Evolutionary conservation across 2,888 invertebrate species (phyloP), one percentile per base, ranked within the genome.

Genomic region (Monochamus alternatus): DNA sequence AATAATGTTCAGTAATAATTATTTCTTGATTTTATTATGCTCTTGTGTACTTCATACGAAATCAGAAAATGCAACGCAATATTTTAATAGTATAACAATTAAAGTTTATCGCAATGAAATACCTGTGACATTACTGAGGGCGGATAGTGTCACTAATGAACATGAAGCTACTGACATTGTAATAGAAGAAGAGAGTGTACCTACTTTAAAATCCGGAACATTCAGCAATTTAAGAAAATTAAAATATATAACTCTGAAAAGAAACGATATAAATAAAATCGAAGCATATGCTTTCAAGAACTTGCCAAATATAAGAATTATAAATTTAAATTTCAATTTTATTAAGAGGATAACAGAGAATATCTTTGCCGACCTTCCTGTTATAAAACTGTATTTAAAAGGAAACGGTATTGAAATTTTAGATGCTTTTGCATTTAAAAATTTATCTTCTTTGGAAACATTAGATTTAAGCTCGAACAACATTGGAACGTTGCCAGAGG

Each of bases 381-480:
- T 83, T 12, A 67, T 55, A 3, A 81, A 74, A 68, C 69, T 85
- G 30, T 73, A 70, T 10, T 73, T 84, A 30, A 76, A 67, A 64
- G 78, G 78, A 8, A 85, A 85, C 59, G 75, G 75, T 14, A 83
- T 85, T 32, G 44, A 75, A 47, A 32, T 14, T 5, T 74, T 85
- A 7, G 63, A 78, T 44, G 63, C 74, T n/a, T 76, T 75, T 31
- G 79, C 83, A 5, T 84, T 85, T 77, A 79, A 80, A 55, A 82
- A 83, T 60, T 70, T 84, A 31, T 78, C 76, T 5, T 74, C 65
- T 43, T 73, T 85, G 44, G 75, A 76, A 62, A 75, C 22, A 30
- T 58, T 85, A 31, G 84, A 85, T 75, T 77, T 85, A n/a, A 82
- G 83, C 65, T 10, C 32, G n/a, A 85, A 85, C 65, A 68, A 80